A percentile compares a stretch with the other conserved stretches of the same genome.
Evolutionary conservation across 2,113 vertebrate species (phyloP).

Genomic region (Poeciliopsis prolifica): DNA sequence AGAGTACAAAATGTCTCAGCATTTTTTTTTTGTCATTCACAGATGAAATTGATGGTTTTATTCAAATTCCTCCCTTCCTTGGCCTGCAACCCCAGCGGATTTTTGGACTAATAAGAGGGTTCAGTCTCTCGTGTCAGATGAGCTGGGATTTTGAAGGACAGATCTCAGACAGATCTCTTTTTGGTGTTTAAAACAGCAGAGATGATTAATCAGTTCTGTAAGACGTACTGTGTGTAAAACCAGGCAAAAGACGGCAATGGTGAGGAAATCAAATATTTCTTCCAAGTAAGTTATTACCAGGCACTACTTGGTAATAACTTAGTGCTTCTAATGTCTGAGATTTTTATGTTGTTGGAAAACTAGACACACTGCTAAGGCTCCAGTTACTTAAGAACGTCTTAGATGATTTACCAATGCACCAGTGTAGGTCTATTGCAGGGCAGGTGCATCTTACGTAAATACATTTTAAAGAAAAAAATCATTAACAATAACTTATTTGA

Average conservation of each 20-base stretch:
- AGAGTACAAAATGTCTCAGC: neutral
- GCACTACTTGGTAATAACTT: neutral
- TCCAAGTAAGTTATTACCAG: neutral
- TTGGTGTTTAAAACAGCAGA: neutral
- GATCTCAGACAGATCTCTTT: neutral
- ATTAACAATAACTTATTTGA: neutral
- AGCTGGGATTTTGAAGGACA: neutral
- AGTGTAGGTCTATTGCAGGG: too few species aligned
- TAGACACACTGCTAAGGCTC: neutral
- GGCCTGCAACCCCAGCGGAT: neutral
- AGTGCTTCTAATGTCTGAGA: neutral
- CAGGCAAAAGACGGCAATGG: neutral
- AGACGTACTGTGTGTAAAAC: neutral
- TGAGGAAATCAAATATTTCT: too few species aligned
- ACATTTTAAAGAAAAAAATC: neutral
- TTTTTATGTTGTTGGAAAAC: neutral
- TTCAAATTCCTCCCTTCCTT: neutral
- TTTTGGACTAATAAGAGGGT: neutral
- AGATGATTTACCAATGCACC: neutral
- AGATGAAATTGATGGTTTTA: constrained; percentile 2
- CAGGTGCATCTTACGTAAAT: neutral
- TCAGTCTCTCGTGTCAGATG: neutral
- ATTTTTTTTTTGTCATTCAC: neutral
- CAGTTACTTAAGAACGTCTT: constrained; percentile 2
- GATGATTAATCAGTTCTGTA: neutral